A percentile compares a stretch with the other conserved stretches of the same genome.
phyloP scores from a whole-genome alignment of 2,888 invertebrate species.

The Eueremaeus valkanovi region DNA sequence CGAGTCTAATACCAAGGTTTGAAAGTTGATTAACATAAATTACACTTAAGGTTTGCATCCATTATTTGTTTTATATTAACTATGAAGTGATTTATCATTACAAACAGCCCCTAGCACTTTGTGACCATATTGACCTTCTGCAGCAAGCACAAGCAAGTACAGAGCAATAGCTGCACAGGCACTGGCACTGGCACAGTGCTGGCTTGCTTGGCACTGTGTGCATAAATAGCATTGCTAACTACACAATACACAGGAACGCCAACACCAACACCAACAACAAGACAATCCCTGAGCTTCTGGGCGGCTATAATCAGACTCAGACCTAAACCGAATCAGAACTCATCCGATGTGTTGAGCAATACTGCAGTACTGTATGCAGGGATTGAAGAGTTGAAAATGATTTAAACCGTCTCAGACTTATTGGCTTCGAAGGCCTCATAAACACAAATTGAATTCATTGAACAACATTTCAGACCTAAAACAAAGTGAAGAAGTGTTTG shows the following conservation, averaged over 20 bases:
- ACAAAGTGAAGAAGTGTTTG: slow-evolving; percentile 25
- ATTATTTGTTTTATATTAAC: slow-evolving; percentile 36
- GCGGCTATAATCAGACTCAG: slow-evolving; percentile 4
- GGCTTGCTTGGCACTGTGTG: too few species aligned
- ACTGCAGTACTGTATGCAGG: background rate
- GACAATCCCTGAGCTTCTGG: slow-evolving; percentile 32
- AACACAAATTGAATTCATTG: slow-evolving; percentile 20
- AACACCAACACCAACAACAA: slow-evolving; percentile 4
- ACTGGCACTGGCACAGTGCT: too few species aligned
- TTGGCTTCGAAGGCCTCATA: slow-evolving; percentile 12
- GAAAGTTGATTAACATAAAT: slow-evolving; percentile 35
- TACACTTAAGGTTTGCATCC: slow-evolving; percentile 35
- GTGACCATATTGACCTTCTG: slow-evolving; percentile 29
- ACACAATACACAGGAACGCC: background rate
- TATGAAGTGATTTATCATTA: slow-evolving; percentile 36
- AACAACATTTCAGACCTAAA: background rate
- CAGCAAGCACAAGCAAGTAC: too few species aligned
- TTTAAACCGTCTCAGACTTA: slow-evolving; percentile 8
- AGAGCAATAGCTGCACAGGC: slow-evolving; percentile 9
- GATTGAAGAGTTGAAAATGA: slow-evolving; percentile 1
- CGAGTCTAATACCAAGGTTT: slow-evolving; percentile 16
- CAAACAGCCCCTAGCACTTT: slow-evolving; percentile 30
- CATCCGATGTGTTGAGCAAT: background rate
- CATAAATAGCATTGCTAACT: slow-evolving; percentile 19
- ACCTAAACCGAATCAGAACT: slow-evolving; percentile 15